These are phyloP conservation scores for Lathamus discolor DNA, from an alignment of 2,113 vertebrate genomes.

Conservation along the genomic window DNA sequence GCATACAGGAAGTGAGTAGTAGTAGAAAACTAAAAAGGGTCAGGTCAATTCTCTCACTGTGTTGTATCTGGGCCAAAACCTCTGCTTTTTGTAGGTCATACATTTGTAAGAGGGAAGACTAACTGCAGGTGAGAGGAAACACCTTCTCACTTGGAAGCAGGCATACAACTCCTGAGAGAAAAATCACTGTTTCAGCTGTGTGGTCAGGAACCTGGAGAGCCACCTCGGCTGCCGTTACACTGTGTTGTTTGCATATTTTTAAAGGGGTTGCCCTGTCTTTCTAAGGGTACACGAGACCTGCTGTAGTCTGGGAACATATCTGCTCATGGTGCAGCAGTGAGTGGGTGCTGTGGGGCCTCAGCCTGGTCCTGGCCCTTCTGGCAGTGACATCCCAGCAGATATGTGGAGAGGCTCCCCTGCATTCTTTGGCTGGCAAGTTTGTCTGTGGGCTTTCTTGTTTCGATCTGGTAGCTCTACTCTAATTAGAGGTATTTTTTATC, in stretches of 20 bases:
- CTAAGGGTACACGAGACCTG: rapidly evolving
- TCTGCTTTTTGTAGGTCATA: neutral
- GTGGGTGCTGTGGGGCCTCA: neutral
- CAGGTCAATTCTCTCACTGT: rapidly evolving
- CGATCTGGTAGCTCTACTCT: neutral
- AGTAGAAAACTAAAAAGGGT: neutral
- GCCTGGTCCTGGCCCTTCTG: neutral
- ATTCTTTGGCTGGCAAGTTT: neutral
- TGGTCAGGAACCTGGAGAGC: neutral
- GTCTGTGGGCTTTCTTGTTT: neutral
- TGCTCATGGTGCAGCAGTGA: neutral
- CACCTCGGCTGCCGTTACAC: neutral
- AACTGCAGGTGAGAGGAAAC: neutral
- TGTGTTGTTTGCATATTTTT: neutral
- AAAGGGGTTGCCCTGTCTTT: neutral
- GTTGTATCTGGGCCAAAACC: neutral
- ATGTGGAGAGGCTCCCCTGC: neutral
- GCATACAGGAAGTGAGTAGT: neutral
- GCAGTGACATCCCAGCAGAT: neutral
- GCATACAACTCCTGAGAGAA: neutral
- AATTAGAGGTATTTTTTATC: neutral
- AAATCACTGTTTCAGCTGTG: neutral
- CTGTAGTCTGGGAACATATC: neutral
- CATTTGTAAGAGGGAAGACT: neutral
- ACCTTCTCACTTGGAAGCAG: neutral